Percentiles rank a stretch among this genome's conserved stretches.
Evolutionary conservation across 2,888 invertebrate species (phyloP).

Genomic region (Pomacea canaliculata): DNA sequence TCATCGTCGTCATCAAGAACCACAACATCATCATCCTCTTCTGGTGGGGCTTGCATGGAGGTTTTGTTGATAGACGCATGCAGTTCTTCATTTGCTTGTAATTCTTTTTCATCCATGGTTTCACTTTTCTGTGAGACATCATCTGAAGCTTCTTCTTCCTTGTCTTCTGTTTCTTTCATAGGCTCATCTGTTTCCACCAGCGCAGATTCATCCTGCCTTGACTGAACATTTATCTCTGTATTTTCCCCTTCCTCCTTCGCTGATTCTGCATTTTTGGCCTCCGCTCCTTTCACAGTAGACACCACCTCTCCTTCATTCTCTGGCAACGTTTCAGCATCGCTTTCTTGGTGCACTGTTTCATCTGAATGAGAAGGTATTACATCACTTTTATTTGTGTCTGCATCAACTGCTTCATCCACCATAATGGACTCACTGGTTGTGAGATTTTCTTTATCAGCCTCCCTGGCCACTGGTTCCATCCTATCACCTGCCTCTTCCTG

Average conservation of each 20-base stretch:
- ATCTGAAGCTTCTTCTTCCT: background rate
- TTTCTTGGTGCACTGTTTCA: background rate
- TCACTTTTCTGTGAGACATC: no score
- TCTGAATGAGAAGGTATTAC: background rate
- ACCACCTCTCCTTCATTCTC: no score
- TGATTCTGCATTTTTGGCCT: conserved; percentile 1
- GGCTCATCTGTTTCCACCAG: background rate
- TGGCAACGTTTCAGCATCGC: conserved; percentile 3
- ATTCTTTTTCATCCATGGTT: background rate
- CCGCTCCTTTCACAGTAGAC: no score
- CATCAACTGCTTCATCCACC: no score
- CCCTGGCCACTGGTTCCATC: no score
- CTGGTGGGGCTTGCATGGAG: background rate
- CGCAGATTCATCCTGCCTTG: no score
- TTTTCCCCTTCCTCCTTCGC: conserved; percentile 5
- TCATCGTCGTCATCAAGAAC: conserved; percentile 33
- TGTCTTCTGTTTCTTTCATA: background rate
- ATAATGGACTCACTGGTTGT: no score
- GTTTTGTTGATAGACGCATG: background rate
- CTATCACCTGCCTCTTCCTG: no score
- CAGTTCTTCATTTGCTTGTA: background rate
- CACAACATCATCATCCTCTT: conserved; percentile 30
- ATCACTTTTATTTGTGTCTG: no score
- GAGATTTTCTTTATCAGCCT: background rate
- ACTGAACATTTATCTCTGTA: background rate